Evolutionary conservation across 2,888 invertebrate species (phyloP).

Genomic region (Hetaerina titia): DNA sequence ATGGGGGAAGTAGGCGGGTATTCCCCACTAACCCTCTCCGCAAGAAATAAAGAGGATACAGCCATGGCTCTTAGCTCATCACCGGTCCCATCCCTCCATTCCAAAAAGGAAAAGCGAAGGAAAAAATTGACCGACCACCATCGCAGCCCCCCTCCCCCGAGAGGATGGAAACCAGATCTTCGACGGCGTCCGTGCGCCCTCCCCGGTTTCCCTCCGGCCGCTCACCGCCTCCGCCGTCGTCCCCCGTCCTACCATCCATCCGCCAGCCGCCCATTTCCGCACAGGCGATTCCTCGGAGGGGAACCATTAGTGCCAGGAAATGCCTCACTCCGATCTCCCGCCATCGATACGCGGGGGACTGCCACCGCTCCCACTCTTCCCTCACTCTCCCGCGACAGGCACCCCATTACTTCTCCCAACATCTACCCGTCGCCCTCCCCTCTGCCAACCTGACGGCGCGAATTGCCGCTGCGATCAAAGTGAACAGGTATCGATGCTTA

Average conservation of each 20-base stretch:
- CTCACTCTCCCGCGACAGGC: too few relatives aligned
- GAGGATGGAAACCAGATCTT: background rate
- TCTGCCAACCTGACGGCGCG: background rate
- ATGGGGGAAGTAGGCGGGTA: background rate
- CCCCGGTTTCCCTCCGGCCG: background rate
- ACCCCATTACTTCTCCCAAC: background rate
- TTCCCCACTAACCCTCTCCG: background rate
- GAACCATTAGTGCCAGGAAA: slow-evolving; percentile 48
- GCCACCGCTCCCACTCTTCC: background rate
- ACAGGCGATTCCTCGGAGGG: background rate
- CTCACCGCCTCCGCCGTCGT: background rate
- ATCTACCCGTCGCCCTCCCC: background rate
- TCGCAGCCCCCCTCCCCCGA: background rate
- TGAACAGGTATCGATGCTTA: background rate
- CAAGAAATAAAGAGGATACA: background rate
- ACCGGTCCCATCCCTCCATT: background rate
- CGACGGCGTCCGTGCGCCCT: background rate
- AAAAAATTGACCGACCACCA: background rate
- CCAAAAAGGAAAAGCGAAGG: background rate
- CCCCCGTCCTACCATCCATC: background rate
- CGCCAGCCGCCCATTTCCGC: background rate
- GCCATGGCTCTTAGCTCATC: background rate
- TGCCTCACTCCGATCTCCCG: background rate
- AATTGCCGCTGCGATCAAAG: background rate
- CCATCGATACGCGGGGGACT: slow-evolving; percentile 5